Conservation (phyloP, 2,888 invertebrate species). For the Chrysolina haemoptera region DNA sequence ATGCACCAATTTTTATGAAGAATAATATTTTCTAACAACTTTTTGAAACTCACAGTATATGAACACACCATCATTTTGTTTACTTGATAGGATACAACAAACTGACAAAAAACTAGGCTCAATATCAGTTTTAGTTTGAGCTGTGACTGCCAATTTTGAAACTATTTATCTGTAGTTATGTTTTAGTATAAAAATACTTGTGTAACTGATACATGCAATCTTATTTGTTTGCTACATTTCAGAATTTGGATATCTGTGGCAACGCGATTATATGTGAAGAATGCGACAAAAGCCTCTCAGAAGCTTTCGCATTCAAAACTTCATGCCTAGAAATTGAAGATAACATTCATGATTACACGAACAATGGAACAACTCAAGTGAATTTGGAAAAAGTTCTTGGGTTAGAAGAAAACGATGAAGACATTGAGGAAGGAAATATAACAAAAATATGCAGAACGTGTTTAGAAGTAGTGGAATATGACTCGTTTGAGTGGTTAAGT, state of each 20-base stretch:
- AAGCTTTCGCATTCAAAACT: constrained; percentile 31
- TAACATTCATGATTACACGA: constrained; percentile 30
- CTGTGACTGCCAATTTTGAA: too few relatives aligned
- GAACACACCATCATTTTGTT: too few relatives aligned
- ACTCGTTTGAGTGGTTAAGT: constrained; percentile 18
- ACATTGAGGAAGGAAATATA: background rate
- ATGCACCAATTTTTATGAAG: too few relatives aligned
- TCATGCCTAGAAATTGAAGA: constrained; percentile 36
- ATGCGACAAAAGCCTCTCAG: constrained; percentile 11
- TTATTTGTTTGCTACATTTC: background rate
- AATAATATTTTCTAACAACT: too few relatives aligned
- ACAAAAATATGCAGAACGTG: constrained; percentile 36
- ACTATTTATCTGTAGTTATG: too few relatives aligned
- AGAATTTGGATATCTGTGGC: constrained; percentile 24
- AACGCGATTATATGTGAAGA: constrained; percentile 21
- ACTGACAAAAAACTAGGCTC: too few relatives aligned
- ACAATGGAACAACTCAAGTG: constrained; percentile 27
- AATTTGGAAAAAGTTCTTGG: constrained; percentile 36
- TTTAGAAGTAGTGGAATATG: constrained; percentile 25
- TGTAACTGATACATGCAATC: background rate
- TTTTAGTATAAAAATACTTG: too few relatives aligned
- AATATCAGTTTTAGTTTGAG: too few relatives aligned
- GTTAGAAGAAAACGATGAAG: constrained; percentile 18
- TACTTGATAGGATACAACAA: too few relatives aligned
- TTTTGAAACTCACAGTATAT: too few relatives aligned